Percentiles rank a stretch among this genome's conserved stretches.
Conservation (phyloP, 1,140 invertebrate species). For the Helicoverpa zea region DNA sequence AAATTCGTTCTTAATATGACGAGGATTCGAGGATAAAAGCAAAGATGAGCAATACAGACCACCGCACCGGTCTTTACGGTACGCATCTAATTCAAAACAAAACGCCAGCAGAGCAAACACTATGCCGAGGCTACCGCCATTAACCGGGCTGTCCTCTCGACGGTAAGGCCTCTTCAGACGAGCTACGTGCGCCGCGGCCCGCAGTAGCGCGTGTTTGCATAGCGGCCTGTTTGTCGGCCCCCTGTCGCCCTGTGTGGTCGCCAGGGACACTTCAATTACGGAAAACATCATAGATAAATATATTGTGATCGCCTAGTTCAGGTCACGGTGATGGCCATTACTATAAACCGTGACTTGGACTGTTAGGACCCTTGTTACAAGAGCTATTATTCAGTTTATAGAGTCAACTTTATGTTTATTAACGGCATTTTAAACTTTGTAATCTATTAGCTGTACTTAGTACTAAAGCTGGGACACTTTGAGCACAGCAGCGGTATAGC, state of each 20-base stretch:
- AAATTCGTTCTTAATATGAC: no score
- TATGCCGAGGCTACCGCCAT: conserved; percentile 39
- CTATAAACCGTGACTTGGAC: background rate
- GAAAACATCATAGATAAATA: conserved; percentile 44
- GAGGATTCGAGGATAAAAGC: no score
- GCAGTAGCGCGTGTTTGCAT: conserved; percentile 57
- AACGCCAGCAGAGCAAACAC: conserved; percentile 34
- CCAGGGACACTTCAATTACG: conserved; percentile 18
- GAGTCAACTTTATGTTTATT: no score
- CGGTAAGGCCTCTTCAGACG: conserved; percentile 46
- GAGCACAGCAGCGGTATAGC: no score
- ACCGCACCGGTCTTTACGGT: background rate
- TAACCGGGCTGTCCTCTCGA: conserved; percentile 34
- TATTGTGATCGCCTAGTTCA: background rate
- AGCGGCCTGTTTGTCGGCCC: conserved; percentile 62
- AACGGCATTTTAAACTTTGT: no score
- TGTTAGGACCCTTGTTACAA: background rate
- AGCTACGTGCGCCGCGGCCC: conserved; percentile 27
- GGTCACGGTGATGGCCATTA: background rate
- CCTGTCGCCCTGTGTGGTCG: conserved; percentile 61
- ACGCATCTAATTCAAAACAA: conserved; percentile 43
- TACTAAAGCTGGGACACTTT: no score
- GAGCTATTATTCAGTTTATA: no score
- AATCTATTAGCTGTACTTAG: no score
- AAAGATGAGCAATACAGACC: background rate